Conservation (phyloP, 2,113 vertebrate species). For the Electrona antarctica region DNA sequence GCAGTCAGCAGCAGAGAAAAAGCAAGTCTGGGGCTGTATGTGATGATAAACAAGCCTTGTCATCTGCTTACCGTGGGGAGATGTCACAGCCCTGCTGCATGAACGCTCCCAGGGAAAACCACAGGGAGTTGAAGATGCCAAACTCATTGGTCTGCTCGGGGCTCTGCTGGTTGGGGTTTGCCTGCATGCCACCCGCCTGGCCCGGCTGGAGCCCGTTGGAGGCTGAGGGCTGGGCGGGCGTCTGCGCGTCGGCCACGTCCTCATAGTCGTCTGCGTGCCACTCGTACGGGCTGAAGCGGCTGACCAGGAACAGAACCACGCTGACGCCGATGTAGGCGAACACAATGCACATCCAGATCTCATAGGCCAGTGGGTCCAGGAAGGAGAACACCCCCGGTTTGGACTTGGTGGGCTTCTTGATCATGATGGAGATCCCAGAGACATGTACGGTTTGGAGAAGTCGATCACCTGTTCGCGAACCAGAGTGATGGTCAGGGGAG, state of each 20-base stretch:
- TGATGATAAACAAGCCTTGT: not conserved
- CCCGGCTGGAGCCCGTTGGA: constrained; percentile 83
- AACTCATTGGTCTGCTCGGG: constrained; percentile 91
- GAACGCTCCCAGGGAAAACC: constrained; percentile 98
- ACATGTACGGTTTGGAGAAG: constrained; percentile 99
- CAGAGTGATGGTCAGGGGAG: constrained; percentile 95
- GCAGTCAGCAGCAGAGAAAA: constrained; percentile 21
- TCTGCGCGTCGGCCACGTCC: constrained; percentile 87
- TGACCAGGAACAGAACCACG: not conserved
- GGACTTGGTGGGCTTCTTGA: constrained; percentile 1
- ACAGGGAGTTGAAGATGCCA: constrained; percentile 98
- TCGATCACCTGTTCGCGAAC: constrained; percentile 98
- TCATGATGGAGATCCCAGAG: not conserved
- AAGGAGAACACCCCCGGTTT: constrained; percentile 92
- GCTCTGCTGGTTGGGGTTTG: constrained; percentile 82
- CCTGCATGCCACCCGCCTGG: constrained; percentile 81
- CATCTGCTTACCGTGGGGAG: constrained; percentile 88
- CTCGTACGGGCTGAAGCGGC: constrained; percentile 96
- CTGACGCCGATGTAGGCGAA: constrained; percentile 87
- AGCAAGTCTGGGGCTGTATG: too few relatives aligned
- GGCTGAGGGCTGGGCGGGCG: constrained; percentile 72
- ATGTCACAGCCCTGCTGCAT: constrained; percentile 99
- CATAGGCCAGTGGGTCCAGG: constrained; percentile 96
- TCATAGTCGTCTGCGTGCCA: constrained; percentile 97
- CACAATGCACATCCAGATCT: constrained; percentile 99